These are phyloP conservation scores for Halcyon smyrnensis DNA, from an alignment of 2,797 vertebrate species.

Conservation along the genomic window DNA sequence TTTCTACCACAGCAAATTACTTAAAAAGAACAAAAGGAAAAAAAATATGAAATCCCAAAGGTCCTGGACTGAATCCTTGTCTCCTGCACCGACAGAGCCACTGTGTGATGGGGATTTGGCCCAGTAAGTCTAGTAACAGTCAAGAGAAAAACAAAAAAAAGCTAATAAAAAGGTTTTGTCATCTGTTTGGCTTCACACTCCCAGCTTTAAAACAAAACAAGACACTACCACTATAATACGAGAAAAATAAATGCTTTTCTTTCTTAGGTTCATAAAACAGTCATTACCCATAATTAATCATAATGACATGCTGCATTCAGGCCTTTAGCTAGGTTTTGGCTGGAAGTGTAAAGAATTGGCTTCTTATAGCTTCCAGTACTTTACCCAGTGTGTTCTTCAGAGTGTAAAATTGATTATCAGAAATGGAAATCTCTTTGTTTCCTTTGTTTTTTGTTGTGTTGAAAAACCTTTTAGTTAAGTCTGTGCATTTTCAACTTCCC, in stretches of 20 bases:
- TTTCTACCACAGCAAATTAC: background rate
- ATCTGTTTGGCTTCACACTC: slow-evolving; percentile 59
- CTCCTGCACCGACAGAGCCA: background rate
- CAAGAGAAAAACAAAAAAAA: slow-evolving; percentile 62
- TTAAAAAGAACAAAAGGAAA: background rate
- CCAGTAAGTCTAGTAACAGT: background rate
- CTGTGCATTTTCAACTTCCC: background rate
- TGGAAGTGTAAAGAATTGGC: slow-evolving; percentile 65
- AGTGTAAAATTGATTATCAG: slow-evolving; percentile 64
- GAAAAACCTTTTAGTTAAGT: slow-evolving; percentile 42
- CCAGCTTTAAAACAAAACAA: slow-evolving; percentile 74
- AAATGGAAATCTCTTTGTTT: slow-evolving; percentile 51
- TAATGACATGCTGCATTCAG: slow-evolving; percentile 78
- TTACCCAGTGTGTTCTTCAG: slow-evolving; percentile 58
- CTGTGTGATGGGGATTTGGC: background rate
- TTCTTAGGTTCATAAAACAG: slow-evolving; percentile 80
- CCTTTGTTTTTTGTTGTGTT: slow-evolving; percentile 34
- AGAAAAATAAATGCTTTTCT: slow-evolving; percentile 77
- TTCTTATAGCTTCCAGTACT: slow-evolving; percentile 66
- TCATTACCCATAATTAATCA: slow-evolving; percentile 84
- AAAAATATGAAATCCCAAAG: background rate
- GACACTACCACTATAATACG: slow-evolving; percentile 62
- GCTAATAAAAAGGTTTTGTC: slow-evolving; percentile 47
- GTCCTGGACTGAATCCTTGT: background rate
- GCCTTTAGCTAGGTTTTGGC: slow-evolving; percentile 68